These are phyloP conservation scores for Meteorus sp. DNA, from an alignment of 1,140 invertebrate genomes.

Conservation along the genomic window DNA sequence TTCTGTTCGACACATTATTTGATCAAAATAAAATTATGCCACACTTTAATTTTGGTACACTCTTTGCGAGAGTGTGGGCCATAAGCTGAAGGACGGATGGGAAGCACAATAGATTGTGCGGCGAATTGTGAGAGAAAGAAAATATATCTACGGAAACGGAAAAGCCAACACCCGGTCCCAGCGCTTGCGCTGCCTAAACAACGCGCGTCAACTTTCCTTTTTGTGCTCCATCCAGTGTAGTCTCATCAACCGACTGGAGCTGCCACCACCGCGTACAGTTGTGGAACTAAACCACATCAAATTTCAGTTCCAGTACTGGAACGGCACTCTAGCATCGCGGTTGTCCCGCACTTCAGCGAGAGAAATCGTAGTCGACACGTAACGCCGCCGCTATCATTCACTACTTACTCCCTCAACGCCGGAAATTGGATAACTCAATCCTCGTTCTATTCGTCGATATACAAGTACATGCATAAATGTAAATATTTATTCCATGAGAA, in stretches of 20 bases:
- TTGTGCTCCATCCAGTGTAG: conserved; percentile 9
- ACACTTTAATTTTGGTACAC: no score
- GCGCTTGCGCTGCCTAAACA: not conserved
- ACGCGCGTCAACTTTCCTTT: no score
- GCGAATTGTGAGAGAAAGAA: conserved; percentile 4
- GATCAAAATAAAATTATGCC: no score
- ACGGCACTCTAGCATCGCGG: conserved; percentile 52
- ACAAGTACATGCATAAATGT: no score
- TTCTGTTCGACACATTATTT: no score
- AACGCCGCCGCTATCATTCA: conserved; percentile 8
- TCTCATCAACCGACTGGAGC: conserved; percentile 45
- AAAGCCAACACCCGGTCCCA: conserved; percentile 19
- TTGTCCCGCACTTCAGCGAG: conserved; percentile 30
- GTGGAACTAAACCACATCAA: conserved; percentile 51
- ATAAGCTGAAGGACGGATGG: not conserved
- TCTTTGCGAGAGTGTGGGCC: not conserved
- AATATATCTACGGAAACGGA: conserved; percentile 15
- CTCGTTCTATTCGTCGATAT: no score
- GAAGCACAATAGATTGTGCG: not conserved
- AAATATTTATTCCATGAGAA: no score
- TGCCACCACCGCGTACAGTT: conserved; percentile 43
- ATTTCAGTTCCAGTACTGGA: conserved; percentile 52
- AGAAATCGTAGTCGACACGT: conserved; percentile 1
- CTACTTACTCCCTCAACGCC: not conserved
- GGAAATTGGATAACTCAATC: no score